A percentile compares a stretch with the other conserved stretches of the same genome.
Conservation (phyloP, 1,140 invertebrate genomes). For the Argopecten irradians region DNA sequence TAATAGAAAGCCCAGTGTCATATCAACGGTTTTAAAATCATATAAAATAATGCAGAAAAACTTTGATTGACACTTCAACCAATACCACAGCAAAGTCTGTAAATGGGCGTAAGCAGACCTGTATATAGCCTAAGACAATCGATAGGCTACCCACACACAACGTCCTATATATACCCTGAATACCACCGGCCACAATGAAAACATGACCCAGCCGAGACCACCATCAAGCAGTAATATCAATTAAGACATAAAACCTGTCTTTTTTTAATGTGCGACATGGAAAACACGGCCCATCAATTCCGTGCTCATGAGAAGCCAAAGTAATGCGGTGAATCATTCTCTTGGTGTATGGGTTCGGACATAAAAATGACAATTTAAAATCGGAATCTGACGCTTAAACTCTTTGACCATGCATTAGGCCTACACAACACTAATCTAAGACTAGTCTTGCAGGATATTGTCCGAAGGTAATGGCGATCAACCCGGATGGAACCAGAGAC, state of each 20-base stretch:
- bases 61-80: background rate
- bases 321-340: constrained; percentile 11
- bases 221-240: background rate
- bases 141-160: background rate
- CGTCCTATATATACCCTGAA: background rate
- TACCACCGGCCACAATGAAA: background rate
- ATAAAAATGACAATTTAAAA: constrained; percentile 19
- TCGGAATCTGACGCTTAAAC: background rate
- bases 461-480: background rate
- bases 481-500: background rate
- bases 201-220: background rate
- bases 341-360: background rate
- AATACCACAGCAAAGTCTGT: background rate
- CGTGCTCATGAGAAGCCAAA: background rate
- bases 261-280: background rate
- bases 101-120: background rate
- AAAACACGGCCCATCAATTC: background rate
- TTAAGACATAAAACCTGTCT: constrained; percentile 22
- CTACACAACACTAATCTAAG: background rate
- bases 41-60: too few relatives aligned
- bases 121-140: background rate
- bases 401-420: background rate
- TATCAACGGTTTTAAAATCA: too few relatives aligned
- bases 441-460: background rate
- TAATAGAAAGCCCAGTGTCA: too few relatives aligned